Percentiles rank a stretch among this genome's conserved stretches.
Evolutionary conservation across 2,113 vertebrate species (phyloP).

Genomic region (Sakesphorus luctuosus): DNA sequence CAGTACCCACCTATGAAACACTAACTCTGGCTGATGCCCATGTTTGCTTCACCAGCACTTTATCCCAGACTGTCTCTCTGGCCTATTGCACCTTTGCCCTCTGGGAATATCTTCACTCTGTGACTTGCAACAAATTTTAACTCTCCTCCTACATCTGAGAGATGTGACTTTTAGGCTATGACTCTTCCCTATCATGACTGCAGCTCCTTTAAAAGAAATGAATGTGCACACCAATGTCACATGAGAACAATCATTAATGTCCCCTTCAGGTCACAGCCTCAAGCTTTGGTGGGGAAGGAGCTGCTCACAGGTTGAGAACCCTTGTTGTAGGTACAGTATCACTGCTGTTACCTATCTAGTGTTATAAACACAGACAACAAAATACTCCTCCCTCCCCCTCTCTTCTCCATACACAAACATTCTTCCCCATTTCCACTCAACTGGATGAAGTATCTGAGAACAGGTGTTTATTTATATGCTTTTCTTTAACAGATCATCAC

Average conservation of each 20-base stretch:
- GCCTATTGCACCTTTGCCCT: neutral
- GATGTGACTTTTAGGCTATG: neutral
- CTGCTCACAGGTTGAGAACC: slow-evolving; percentile 55
- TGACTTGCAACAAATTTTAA: neutral
- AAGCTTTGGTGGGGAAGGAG: neutral
- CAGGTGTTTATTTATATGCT: neutral
- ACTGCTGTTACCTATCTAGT: neutral
- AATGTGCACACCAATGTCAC: neutral
- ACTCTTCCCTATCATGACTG: neutral
- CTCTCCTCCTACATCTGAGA: neutral
- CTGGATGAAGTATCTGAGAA: neutral
- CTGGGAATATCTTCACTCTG: neutral
- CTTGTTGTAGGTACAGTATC: slow-evolving; percentile 14
- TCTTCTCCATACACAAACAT: neutral
- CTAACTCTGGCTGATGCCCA: neutral
- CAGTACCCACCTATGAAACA: neutral
- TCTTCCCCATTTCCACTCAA: slow-evolving; percentile 3
- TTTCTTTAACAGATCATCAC: slow-evolving; percentile 11
- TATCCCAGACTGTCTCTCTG: neutral
- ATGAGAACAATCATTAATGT: neutral
- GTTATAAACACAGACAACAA: neutral
- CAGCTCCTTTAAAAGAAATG: neutral
- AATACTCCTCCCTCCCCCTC: neutral
- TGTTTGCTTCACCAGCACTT: neutral
- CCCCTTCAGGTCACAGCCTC: neutral